A percentile compares a stretch with the other conserved stretches of the same genome.
Evolutionary conservation across 2,113 vertebrate species (phyloP).

Genomic region (Tursiops truncatus): DNA sequence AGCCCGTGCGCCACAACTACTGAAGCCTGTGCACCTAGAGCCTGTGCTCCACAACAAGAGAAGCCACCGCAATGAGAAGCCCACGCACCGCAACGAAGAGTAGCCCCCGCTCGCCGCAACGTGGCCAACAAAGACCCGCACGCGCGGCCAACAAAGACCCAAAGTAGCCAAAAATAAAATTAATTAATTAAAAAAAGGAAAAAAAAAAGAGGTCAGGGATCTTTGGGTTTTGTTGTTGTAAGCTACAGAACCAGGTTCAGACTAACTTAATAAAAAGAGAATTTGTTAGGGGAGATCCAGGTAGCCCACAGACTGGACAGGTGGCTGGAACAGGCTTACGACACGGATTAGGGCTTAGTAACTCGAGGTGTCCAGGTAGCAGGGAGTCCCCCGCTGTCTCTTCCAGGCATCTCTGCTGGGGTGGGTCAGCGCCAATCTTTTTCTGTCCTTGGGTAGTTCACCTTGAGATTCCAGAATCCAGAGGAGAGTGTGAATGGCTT

Average conservation of each 20-base stretch:
- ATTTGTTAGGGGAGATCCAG: not conserved
- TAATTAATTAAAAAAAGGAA: no score
- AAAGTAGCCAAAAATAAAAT: no score
- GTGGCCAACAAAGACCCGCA: no score
- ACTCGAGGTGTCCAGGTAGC: not conserved
- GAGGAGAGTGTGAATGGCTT: not conserved
- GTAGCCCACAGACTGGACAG: not conserved
- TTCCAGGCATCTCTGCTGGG: not conserved
- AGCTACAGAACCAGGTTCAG: not conserved
- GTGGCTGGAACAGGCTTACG: not conserved
- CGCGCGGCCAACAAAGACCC: no score
- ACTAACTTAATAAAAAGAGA: not conserved
- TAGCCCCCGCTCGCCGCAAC: no score
- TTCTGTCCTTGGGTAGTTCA: not conserved
- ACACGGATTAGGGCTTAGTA: not conserved
- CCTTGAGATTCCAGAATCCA: not conserved
- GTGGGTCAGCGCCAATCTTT: not conserved
- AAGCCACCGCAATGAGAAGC: no score
- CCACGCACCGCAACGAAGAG: no score
- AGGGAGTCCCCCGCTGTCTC: not conserved
- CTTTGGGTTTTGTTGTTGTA: not conserved
- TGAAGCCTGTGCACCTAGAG: no score
- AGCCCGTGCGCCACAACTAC: no score
- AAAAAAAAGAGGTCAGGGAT: not conserved
- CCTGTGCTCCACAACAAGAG: no score